Evolutionary conservation across 2,888 invertebrate genomes (phyloP), one percentile per base, ranked within the genome.

Genomic region (Teleiodes luculella): DNA sequence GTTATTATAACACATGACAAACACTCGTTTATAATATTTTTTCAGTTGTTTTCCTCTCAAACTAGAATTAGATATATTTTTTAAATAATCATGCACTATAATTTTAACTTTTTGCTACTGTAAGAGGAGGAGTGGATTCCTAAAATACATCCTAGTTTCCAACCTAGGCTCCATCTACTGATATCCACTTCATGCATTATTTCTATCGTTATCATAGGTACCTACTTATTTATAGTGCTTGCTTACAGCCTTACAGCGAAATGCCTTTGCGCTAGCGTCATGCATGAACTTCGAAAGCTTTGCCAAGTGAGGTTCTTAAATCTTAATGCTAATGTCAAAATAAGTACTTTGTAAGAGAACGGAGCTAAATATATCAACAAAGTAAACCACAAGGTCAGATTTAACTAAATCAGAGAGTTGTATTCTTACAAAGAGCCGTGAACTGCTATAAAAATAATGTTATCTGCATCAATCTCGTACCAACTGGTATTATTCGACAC

Each of bases 401-500:
- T 51, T 56, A 47, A 56, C 46, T 55, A 50, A 52, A 48, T 53
- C 41, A n/a, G 48, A 58, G 53, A 50, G 54, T 47, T 52, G 31
- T 52, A 52, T 60, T 51, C 39, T 48, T 54, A 56, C 31, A 52
- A 56, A 54, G 55, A 59, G 53, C 53, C 54, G 52, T 61, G 61
- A 60, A 54, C 57, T 54, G 55, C 58, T 11, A 8, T 2, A 68
- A 67, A 61, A 70, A 64, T 59, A 65, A 66, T 69, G 69, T 63
- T 68, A 67, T 70, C 67, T 67, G 64, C 67, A 71, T 67, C 62
- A 65, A 72, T 70, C 67, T 65, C n/a, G n/a, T n/a, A 66, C 64
- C 67, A 28, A 30, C 37, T 39, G 71, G 65, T 62, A 71, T 74
- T 74, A 72, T 80, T 78, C 64, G 70, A 69, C 64, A 68, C 70